A percentile compares a stretch with the other conserved stretches of the same genome.
Evolutionary conservation across 2,113 vertebrate species (phyloP).

Genomic region (Empidonax traillii): DNA sequence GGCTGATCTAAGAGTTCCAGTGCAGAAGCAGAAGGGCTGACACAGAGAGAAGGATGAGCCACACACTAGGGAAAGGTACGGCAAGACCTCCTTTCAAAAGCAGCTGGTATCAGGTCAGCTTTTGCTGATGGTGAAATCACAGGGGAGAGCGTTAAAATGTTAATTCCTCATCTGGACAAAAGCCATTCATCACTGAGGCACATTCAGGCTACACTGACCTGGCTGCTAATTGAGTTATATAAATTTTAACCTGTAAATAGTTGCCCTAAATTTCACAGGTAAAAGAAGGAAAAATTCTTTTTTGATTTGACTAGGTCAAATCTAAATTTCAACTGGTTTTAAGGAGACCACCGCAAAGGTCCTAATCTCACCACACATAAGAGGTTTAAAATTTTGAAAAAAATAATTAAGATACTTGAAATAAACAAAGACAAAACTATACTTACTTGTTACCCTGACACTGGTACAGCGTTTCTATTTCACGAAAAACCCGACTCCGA

Average conservation of each 20-base stretch:
- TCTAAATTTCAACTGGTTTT: neutral
- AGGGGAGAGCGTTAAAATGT: neutral
- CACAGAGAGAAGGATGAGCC: neutral
- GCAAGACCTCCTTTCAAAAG: neutral
- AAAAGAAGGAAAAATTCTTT: neutral
- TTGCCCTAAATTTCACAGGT: neutral
- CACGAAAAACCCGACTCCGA: constrained; percentile 91
- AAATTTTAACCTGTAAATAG: neutral
- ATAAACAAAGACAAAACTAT: neutral
- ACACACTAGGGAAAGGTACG: neutral
- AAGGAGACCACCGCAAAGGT: neutral
- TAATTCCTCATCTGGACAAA: neutral
- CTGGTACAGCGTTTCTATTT: constrained; percentile 96
- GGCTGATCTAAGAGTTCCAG: neutral
- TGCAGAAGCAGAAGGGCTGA: neutral
- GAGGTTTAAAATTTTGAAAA: neutral
- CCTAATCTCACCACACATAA: neutral
- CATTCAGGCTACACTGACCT: neutral
- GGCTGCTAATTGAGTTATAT: neutral
- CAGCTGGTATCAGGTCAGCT: neutral
- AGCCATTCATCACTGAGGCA: neutral
- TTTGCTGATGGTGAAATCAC: neutral
- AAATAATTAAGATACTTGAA: neutral
- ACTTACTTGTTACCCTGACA: constrained; percentile 96
- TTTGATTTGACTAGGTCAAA: neutral